Conservation (phyloP, 2,797 vertebrate species). For the Lithobates sylvaticus region DNA sequence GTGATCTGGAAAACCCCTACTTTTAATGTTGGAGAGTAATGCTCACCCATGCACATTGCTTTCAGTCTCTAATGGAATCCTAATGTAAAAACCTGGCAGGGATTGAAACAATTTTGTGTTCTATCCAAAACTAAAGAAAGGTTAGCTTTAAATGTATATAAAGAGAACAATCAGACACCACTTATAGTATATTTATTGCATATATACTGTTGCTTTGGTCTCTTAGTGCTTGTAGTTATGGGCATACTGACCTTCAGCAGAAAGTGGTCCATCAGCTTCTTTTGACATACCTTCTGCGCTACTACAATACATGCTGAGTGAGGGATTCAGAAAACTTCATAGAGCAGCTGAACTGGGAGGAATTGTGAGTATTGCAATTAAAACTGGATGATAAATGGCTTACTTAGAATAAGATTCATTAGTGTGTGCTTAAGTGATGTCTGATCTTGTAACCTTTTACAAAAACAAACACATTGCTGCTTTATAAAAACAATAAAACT, state of each 20-base stretch:
- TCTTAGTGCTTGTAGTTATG: neutral
- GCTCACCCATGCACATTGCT: too few species aligned
- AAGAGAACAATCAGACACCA: too few species aligned
- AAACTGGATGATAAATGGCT: constrained; percentile 56
- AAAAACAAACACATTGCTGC: constrained; percentile 38
- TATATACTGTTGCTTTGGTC: neutral
- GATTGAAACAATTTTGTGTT: too few species aligned
- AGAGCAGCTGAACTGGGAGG: constrained; percentile 53
- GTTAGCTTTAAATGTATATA: too few species aligned
- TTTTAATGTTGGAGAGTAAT: too few species aligned
- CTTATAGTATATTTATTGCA: neutral
- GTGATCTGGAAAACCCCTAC: too few species aligned
- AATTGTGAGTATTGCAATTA: constrained; percentile 52
- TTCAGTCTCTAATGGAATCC: too few species aligned
- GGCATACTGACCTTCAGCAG: constrained; percentile 8
- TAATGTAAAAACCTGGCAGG: too few species aligned
- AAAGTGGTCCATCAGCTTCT: constrained; percentile 1
- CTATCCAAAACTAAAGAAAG: too few species aligned
- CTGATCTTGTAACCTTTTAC: constrained; percentile 38
- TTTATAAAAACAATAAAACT: constrained; percentile 35
- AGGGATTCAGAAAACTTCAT: constrained; percentile 28
- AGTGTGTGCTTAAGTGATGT: constrained; percentile 49
- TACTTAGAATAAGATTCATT: constrained; percentile 45
- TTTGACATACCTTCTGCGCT: constrained; percentile 6
- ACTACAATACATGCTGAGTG: constrained; percentile 47